A percentile compares a stretch with the other conserved stretches of the same genome.
Evolutionary conservation across 2,113 vertebrate genomes (phyloP).

Genomic region (Artemisiospiza belli): DNA sequence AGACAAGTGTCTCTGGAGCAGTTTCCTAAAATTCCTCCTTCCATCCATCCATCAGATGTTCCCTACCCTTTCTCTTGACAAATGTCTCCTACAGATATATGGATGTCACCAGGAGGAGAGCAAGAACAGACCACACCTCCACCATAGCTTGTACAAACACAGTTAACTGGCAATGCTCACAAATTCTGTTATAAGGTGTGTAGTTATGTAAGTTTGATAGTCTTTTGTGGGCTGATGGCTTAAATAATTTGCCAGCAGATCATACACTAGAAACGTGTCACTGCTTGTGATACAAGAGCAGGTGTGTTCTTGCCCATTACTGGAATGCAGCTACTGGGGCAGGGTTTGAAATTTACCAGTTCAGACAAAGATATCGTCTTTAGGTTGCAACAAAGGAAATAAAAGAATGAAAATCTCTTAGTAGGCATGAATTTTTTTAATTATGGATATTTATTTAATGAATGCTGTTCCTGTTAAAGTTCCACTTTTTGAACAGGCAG

Average conservation of each 20-base stretch:
- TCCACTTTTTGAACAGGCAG: background rate
- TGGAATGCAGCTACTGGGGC: background rate
- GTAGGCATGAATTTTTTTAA: background rate
- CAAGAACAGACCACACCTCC: background rate
- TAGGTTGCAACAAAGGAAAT: background rate
- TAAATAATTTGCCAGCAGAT: slow-evolving; percentile 1
- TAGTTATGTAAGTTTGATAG: background rate
- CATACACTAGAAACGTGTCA: background rate
- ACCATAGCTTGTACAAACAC: background rate
- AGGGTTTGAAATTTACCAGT: background rate
- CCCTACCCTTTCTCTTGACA: background rate
- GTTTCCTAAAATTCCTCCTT: background rate
- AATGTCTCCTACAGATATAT: background rate
- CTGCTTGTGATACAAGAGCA: background rate
- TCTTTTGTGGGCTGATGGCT: background rate
- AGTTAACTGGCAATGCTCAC: background rate
- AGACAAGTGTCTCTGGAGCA: background rate
- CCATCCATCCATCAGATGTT: background rate
- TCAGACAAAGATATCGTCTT: background rate
- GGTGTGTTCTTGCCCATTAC: background rate
- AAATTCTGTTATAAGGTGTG: background rate
- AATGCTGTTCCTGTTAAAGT: background rate
- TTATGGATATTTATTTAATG: background rate
- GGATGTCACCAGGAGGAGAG: background rate
- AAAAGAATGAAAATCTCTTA: background rate